phyloP scores from a whole-genome alignment of 2,797 vertebrate species.

The Tenualosa ilisha region DNA sequence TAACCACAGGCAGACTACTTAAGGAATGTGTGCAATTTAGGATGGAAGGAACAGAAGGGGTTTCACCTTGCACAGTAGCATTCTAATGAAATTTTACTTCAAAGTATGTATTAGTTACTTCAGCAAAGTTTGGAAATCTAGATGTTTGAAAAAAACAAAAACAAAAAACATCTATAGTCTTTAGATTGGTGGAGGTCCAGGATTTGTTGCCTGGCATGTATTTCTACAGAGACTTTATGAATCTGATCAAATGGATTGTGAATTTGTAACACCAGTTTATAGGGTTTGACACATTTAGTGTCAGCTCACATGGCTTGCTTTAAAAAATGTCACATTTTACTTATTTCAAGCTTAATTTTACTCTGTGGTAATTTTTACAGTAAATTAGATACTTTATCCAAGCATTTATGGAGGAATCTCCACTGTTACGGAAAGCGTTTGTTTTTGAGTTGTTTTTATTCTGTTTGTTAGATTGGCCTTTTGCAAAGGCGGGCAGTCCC shows the following conservation, averaged over 20 bases:
- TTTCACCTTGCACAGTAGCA: background rate
- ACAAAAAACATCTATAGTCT: background rate
- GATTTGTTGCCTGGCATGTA: background rate
- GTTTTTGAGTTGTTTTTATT: background rate
- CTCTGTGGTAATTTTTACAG: background rate
- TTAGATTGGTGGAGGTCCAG: background rate
- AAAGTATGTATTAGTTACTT: background rate
- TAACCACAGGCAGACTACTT: background rate
- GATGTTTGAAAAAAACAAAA: background rate
- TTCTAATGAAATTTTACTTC: background rate
- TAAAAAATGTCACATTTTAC: background rate
- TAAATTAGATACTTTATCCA: background rate
- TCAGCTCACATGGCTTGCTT: background rate
- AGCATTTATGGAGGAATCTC: background rate
- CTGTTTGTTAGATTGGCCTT: background rate
- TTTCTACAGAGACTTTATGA: constrained; percentile 9
- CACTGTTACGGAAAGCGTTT: background rate
- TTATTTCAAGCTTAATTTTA: background rate
- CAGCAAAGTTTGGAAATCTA: background rate
- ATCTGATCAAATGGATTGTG: background rate
- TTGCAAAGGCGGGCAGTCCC: background rate
- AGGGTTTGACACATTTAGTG: background rate
- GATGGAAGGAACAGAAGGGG: background rate
- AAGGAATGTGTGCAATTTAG: background rate
- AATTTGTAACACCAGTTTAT: background rate